Base-by-base conservation (phyloP, 2,113 vertebrate species). In the Tragelaphus buxtoni region DNA sequence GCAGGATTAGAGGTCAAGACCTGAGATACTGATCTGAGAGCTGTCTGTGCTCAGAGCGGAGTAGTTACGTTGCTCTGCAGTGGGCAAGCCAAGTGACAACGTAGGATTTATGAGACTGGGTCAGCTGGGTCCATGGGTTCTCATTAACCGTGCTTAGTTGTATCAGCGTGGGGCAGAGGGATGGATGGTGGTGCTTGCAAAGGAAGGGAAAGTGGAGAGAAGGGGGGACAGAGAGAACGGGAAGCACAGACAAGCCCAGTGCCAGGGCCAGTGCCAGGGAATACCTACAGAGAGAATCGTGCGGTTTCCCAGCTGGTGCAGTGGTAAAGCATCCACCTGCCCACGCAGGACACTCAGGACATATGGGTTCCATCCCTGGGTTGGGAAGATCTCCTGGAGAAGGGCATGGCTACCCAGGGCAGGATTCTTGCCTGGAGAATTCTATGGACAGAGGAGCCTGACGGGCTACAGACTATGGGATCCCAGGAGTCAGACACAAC, bases 11-110 rank as follows among this genome's bases (percentile, higher is more conserved):
- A 22, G 82, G 26, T 84, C 35, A 86, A 65, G 51, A 94, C 51
- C n/a, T 72, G n/a, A 92, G 39, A 85, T 95, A 94, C 60, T 96
- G 93, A 97, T 93, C 72, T 39, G 32, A 94, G 89, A 93, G 42
- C 72, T 26, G 61, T 83, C 72, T 96, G 87, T 89, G 93, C n/a
- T 93, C 82, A 94, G 72, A 22, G 35, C 35, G 20, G 47, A 80
- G 63, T 51, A 58, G 72, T 88, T 81, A 80, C 18, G 22, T 76
- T 90, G 74, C 84, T 84, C 89, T 97, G 35, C 20, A 63, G 74
- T 51, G 92, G 95, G 56, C 55, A 92, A 65, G 47, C 22, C 39
- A 56, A 45, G 39, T 86, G 92, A 69, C 49, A 82, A 39, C 61
- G 35, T 13, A 76, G 95, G 49, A 94, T 96, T 91, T 88, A 81